Evolutionary conservation across 1,140 invertebrate species (phyloP), one percentile per base, ranked within the genome.

Genomic region (Lucilia cuprina): DNA sequence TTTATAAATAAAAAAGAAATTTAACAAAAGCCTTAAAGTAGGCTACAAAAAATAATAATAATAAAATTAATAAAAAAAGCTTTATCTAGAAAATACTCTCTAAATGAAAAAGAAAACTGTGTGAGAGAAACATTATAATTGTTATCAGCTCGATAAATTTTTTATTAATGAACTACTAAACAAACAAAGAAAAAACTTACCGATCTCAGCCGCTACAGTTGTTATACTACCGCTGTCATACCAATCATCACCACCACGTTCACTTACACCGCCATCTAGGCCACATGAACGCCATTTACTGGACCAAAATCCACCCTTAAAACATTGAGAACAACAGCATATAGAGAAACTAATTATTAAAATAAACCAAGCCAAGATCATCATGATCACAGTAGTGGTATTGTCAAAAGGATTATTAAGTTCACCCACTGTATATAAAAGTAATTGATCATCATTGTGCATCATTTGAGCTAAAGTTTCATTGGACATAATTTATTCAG

Each of bases 281-380:
- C 82, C 82, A 65, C 50, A 74, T 3, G 30, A 74, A 30, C 49
- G 55, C 30, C 50, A 25, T 17, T 35, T 65, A 14, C 19, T 41
- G 19, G n/a, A 14, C 21, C 41, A 49, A n/a, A 55, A 83, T 12
- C 41, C 77, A 10, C 87, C 87, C 55, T 88, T 86, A 21, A 87
- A 89, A 74, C 88, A 89, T 82, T 89, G 89, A 70, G 87, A 87
- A 80, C 89, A 89, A 83, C 88, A 89, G 85, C 89, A 89, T 35
- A 89, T 87, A 25, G 88, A 87, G 85, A 89, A 89, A 70, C 89
- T 88, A 34, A 89, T 50, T 82, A 89, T 89, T 80, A 89, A 85
- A 8, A 89, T 84, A 21, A 87, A 86, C 89, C 89, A 89, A 41
- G 88, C 89, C 80, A 86, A 19, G 5, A 89, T 87, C 88, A 89